Base-by-base conservation (phyloP, 1,140 invertebrate genomes). In the Diachasmimorpha longicaudata region DNA sequence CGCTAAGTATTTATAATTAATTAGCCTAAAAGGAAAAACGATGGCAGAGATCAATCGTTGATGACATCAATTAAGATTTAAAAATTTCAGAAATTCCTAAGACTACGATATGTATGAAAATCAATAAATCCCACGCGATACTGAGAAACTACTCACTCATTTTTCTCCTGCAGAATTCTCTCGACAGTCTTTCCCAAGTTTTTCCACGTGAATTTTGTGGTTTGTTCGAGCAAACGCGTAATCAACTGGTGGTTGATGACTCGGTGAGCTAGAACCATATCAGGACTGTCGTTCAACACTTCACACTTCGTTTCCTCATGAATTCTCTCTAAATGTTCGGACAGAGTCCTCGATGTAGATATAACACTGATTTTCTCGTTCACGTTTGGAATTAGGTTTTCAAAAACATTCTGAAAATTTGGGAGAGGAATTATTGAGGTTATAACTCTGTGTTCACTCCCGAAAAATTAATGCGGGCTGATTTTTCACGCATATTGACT, bases 91-190 rank as follows among this genome's bases (percentile, higher is more conserved):
- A 23, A 70, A 75, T 37, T 73, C 63, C 16, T 69, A n/a, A 77
- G 55, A 77, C 58, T 74, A 66, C 72, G 63, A 55, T 68, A 79
- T 83, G 77, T 83, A 84, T 76, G 74, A 75, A 69, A 82, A 83
- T 72, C 79, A 72, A 84, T 84, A 84, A 84, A 83, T 76, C 78
- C 69, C 72, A 76, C 78, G 80, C 78, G 77, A 77, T 70, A 69
- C 19, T 14, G 42, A 77, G 19, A 70, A 71, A 42, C 8, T 63
- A 58, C 14, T 73, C 31, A 48, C 4, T 44, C n/a, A 21, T 44
- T 42, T 19, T n/a, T 52, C 23, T 68, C n/a, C 9, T 23, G 21
- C 16, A 79, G n/a, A 10, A 79, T 71, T 13, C 77, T 46, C 37
- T 68, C 42, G 1, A 78, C 9, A 21, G 71, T 72, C 4, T 67